Evolutionary conservation across 2,113 vertebrate genomes (phyloP), one percentile per base, ranked within the genome.

Genomic region (Grantiella picta): DNA sequence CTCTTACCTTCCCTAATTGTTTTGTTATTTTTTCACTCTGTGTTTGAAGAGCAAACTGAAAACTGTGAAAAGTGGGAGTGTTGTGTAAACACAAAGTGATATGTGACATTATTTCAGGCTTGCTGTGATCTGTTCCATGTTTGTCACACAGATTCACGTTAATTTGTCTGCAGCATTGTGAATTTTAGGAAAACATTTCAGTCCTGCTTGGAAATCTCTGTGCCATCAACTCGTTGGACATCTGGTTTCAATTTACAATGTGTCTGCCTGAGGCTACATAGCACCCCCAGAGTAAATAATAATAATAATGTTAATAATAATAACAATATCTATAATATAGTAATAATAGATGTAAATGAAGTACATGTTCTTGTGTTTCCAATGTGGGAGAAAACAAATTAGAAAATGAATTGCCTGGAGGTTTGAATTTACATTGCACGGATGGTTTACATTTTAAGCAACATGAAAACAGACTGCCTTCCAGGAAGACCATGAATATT

Each of bases 241-340:
- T 98, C 97, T 98, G 97, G 82, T 97, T 98, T 97, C 87, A 97
- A 96, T 98, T 97, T 94, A 79, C 81, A 53, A 40, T 83, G 80
- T 90, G 72, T 70, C 78, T 94, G 94, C 95, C 92, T 85, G 65
- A 85, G 94, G 76, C 84, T 75, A 83, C 59, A 19, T 60, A 83
- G 65, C 86, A 80, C 89, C 93, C 90, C 93, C 60, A 93, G 92
- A 94, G 94, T 96, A 95, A 97, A 96, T 94, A 97, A 96, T 93
- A 96, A 97, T 70, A 95, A 91, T 91, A 96, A 96, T 88, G 87
- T 94, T 95, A 93, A 95, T 97, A 97, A 93, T 95, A 95, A 97
- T 95, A 95, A 96, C 92, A 94, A 95, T 96, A 95, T 95, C 69
- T 96, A 49, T 95, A 96, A 95, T 96, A 91, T 45, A 93, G 92